Evolutionary conservation across 1,140 invertebrate species (phyloP).

Genomic region (Leptinotarsa undecemlineata): DNA sequence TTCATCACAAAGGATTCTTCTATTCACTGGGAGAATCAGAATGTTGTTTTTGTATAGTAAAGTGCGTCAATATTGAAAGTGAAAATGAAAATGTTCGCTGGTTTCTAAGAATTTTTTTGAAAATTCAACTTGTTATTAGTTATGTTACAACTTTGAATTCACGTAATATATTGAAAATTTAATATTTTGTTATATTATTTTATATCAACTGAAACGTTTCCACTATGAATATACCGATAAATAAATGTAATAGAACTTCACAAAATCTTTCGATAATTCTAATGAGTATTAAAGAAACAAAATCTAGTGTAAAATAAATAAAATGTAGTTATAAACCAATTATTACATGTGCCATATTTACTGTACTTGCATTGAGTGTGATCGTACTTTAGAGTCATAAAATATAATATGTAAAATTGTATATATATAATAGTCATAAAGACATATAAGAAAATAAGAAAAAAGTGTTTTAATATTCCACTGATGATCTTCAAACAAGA

Average conservation of each 20-base stretch:
- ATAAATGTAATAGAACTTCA: not conserved
- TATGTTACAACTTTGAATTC: too few relatives aligned
- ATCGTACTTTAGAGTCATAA: constrained; percentile 41
- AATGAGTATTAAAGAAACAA: not conserved
- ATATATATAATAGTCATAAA: constrained; percentile 40
- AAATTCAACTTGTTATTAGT: too few relatives aligned
- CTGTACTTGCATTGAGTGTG: constrained; percentile 47
- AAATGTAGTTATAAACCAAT: constrained; percentile 33
- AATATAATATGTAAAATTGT: constrained; percentile 49
- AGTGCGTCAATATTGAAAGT: not conserved
- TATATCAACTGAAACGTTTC: not conserved
- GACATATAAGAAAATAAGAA: not conserved
- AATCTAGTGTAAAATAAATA: constrained; percentile 25
- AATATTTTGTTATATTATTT: not conserved
- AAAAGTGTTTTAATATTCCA: not conserved
- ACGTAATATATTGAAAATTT: not conserved
- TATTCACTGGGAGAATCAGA: not conserved
- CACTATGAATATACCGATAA: not conserved
- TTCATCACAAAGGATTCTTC: too few relatives aligned
- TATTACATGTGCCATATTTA: constrained; percentile 49
- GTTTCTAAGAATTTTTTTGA: too few relatives aligned
- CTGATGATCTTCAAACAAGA: too few relatives aligned
- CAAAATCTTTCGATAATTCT: constrained; percentile 1
- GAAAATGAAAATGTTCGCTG: not conserved
- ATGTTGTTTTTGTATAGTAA: constrained; percentile 1